Conservation (phyloP, 2,797 vertebrate species). For the Liparis tanakae region DNA sequence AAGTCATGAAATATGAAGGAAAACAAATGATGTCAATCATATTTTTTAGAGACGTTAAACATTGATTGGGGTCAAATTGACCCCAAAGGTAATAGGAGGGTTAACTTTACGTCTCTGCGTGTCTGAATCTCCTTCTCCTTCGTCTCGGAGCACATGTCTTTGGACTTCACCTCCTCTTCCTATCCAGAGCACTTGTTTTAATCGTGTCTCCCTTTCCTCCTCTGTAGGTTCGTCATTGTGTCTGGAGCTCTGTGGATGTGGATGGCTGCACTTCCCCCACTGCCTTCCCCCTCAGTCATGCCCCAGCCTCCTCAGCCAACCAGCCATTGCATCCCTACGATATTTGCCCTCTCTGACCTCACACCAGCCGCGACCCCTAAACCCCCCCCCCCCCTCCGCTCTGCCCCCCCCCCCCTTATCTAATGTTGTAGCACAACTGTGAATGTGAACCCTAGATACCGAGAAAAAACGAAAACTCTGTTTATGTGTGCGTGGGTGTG, state of each 20-base stretch:
- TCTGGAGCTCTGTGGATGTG: conserved; percentile 85
- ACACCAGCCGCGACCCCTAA: conserved; percentile 38
- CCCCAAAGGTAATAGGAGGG: no score
- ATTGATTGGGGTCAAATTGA: no score
- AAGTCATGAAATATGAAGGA: no score
- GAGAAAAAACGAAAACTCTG: conserved; percentile 69
- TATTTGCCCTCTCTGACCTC: conserved; percentile 53
- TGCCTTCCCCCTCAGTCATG: conserved; percentile 78
- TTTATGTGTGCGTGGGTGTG: conserved; percentile 80
- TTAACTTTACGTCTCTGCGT: neutral
- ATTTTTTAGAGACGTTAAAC: no score
- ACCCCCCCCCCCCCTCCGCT: conserved; percentile 6
- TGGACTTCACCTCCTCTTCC: conserved; percentile 3
- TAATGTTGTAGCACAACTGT: conserved; percentile 97
- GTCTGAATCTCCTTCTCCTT: neutral
- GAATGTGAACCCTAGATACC: conserved; percentile 94
- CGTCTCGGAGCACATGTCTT: neutral
- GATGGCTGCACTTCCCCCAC: conserved; percentile 79
- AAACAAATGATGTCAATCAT: no score
- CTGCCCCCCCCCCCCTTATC: conserved; percentile 81
- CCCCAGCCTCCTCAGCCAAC: conserved; percentile 85
- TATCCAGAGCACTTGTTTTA: neutral
- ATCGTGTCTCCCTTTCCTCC: neutral
- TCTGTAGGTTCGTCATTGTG: conserved; percentile 86
- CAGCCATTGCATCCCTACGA: conserved; percentile 74